Evolutionary conservation across 2,797 vertebrate species (phyloP).

Genomic region (Sparus aurata): DNA sequence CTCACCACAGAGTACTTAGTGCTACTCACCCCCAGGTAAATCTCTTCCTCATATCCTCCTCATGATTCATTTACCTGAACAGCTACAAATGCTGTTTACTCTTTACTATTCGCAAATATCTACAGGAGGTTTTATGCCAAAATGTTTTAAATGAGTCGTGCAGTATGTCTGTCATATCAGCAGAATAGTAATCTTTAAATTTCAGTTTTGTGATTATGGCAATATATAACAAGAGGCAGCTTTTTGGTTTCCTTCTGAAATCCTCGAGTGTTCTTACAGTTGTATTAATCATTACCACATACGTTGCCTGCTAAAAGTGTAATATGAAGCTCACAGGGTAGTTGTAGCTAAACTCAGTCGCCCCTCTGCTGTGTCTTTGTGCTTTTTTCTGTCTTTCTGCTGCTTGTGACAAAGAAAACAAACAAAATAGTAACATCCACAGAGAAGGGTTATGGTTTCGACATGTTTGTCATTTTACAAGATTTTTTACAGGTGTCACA

Average conservation of each 20-base stretch:
- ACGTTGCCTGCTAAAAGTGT: neutral
- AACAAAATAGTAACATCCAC: neutral
- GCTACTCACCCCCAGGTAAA: conserved; percentile 81
- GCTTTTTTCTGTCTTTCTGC: neutral
- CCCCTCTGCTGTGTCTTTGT: neutral
- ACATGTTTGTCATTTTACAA: neutral
- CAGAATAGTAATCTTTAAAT: neutral
- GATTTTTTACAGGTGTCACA: conserved; percentile 23
- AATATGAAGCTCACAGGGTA: neutral
- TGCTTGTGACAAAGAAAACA: neutral
- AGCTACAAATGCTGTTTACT: neutral
- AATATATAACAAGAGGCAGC: neutral
- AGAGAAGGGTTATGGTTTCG: neutral
- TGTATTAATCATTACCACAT: neutral
- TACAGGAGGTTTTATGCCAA: too few species aligned
- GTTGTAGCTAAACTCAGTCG: conserved; percentile 3
- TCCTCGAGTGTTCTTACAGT: neutral
- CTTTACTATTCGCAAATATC: too few species aligned
- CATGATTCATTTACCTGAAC: neutral
- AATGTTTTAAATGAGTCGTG: neutral
- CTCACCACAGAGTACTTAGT: conserved; percentile 79
- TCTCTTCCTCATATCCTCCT: conserved; percentile 3
- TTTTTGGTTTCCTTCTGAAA: conserved; percentile 3
- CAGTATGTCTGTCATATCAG: neutral
- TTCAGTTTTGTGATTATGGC: neutral